Base-by-base conservation (phyloP, 2,797 vertebrate genomes). In the Catostomus latipinnis region DNA sequence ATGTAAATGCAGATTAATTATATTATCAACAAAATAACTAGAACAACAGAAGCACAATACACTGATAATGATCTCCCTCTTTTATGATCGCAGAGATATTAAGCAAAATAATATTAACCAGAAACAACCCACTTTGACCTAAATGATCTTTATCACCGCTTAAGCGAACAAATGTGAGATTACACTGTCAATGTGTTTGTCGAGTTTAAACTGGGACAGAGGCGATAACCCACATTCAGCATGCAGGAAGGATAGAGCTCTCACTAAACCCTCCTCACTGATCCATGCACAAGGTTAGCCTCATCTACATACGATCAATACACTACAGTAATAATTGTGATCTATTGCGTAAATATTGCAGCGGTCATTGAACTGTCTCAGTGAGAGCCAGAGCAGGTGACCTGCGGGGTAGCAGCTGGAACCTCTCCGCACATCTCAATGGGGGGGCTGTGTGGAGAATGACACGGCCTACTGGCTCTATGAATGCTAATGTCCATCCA, bases 311-410 rank as follows among this genome's bases (percentile, higher is more conserved):
- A 88, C 88, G 92, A 94, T 94, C 94, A 91, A 94, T 94, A 91
- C 85, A 90, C 93, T 94, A 93, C 92, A 92, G 94, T 93, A 93
- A 93, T 94, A 93, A 93, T 90, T 91, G 91, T 93, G 92, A 94
- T 93, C 90, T 93, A 92, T 92, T 88, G 91, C 91, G 87, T 89
- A 88, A 86, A 90, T 92, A 93, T 93, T 92, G 92, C 92, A 91
- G 89, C 90, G 87, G 88, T 86, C 89, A 62, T 82, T 92, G 93
- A 94, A 93, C 93, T 92, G 91, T 91, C 77, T 8, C 12, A 83
- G 82, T 78, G 88, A 79, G 85, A 85, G 84, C 79, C 82, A 70
- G 81, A 89, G 87, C 86, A 80, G 89, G 66, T 84, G 84, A 87
- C 89, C 89, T 87, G 75, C 70, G 75, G 71, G 76, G 34, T 80